phyloP scores from a whole-genome alignment of 1,140 invertebrate species.

The Atta cephalotes region DNA sequence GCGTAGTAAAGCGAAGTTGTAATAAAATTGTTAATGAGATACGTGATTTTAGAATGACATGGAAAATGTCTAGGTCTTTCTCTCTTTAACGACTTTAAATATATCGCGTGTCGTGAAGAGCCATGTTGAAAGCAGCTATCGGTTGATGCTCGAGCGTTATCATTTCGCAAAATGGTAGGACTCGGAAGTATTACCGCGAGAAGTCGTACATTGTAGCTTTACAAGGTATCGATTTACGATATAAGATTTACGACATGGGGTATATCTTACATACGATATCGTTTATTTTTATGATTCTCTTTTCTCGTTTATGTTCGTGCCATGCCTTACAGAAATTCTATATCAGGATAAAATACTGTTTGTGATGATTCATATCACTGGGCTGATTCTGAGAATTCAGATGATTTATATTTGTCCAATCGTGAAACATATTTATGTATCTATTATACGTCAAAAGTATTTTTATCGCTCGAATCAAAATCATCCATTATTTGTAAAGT shows the following conservation, averaged over 20 bases:
- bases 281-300: background rate
- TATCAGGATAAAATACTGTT: background rate
- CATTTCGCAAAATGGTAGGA: constrained; percentile 28
- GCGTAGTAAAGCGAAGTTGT: background rate
- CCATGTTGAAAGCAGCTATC: constrained; percentile 26
- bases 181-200: constrained; percentile 30
- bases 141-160: constrained; percentile 20
- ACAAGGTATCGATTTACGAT: constrained; percentile 46
- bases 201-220: constrained; percentile 31
- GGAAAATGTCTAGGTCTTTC: background rate
- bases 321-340: background rate
- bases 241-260: constrained; percentile 24
- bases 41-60: background rate
- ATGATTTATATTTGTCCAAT: background rate
- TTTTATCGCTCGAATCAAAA: background rate
- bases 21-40: background rate
- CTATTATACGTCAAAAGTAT: background rate
- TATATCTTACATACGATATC: constrained; percentile 17
- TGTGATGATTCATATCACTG: background rate
- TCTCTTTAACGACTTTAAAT: background rate
- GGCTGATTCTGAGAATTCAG: background rate
- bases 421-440: background rate
- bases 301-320: background rate
- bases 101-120: constrained; percentile 12
- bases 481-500: background rate